Evolutionary conservation across 1,140 invertebrate species (phyloP), one percentile per base, ranked within the genome.

Genomic region (Radopholus similis): DNA sequence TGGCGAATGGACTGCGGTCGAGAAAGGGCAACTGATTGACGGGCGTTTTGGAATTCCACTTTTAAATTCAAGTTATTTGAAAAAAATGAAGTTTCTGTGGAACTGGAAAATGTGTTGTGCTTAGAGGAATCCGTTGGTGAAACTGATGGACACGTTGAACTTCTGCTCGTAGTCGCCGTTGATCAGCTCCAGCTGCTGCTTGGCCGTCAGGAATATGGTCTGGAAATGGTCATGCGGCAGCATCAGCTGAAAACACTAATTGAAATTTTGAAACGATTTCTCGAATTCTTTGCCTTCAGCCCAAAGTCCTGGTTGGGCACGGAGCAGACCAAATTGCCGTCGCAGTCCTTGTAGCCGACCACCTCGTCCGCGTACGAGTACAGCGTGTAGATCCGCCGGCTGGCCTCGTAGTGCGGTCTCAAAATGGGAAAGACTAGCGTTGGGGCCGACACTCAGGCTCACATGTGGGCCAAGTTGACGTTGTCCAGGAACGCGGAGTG

Each of bases 151-250:
- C n/a, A n/a, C n/a, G n/a, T n/a, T n/a, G n/a, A n/a, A n/a, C n/a
- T n/a, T n/a, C n/a, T n/a, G n/a, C n/a, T n/a, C n/a, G n/a, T n/a
- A n/a, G n/a, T n/a, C n/a, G n/a, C 38, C 58, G 23, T 26, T 62
- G 28, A 62, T 47, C 21, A 62, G 42, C 9, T 62, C 58, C 18
- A 62, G 13, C 18, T 62, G 58, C 44, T 62, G 34, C 49, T 62
- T 42, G 8, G 58, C 18, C 15, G 58, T 62, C 32, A 21, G 15
- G 30, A 62, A 30, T 13, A 62, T 62, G 23, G 58, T 49, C 32
- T 32, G 32, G 18, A 62, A 62, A 62, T 62, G 58, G 28, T 35
- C 34, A 47, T 26, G 28, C 2, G 34, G 37, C 21, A 30, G 4
- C 8, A 51, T 21, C 49, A 53, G n/a, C 51, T 53, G 35, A 40